Conservation (phyloP, 2,888 invertebrate species). For the Osedax frankpressi region DNA sequence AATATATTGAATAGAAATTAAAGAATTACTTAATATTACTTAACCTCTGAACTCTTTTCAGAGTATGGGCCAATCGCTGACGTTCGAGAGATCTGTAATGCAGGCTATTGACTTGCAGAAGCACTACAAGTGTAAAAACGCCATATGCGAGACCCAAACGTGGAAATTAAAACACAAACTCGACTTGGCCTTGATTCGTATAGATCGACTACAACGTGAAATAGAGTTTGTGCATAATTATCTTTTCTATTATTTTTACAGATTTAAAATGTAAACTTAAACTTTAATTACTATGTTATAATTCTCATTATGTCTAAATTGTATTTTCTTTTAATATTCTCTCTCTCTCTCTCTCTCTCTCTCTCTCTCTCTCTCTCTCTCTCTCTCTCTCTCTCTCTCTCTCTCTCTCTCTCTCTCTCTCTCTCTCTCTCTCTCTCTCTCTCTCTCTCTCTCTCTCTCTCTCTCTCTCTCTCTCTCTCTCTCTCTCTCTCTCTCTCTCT, state of each 20-base stretch:
- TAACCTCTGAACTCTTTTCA: slow-evolving; percentile 25
- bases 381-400: slow-evolving; percentile 1
- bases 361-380: slow-evolving; percentile 8
- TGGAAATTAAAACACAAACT: slow-evolving; percentile 84
- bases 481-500: slow-evolving; percentile 24
- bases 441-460: slow-evolving; percentile 25
- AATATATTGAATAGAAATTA: too few relatives aligned
- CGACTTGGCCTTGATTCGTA: slow-evolving; percentile 69
- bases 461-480: slow-evolving; percentile 25
- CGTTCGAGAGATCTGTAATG: slow-evolving; percentile 66
- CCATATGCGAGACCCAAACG: slow-evolving; percentile 48
- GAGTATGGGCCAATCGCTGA: slow-evolving; percentile 64
- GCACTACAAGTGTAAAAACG: slow-evolving; percentile 64
- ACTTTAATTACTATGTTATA: too few relatives aligned
- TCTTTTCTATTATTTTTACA: too few relatives aligned
- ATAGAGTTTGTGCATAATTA: too few relatives aligned
- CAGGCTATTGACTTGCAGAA: slow-evolving; percentile 65
- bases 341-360: slow-evolving; percentile 4
- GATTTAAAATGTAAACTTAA: too few relatives aligned
- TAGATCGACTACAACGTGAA: slow-evolving; percentile 72
- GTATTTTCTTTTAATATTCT: too few relatives aligned
- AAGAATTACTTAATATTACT: too few relatives aligned
- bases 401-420: slow-evolving; percentile 7
- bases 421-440: slow-evolving; percentile 12
- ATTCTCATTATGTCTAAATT: too few relatives aligned